Base-by-base conservation (phyloP, 53 echinoderm and acorn worm genomes). In the Echinarachnius parma region DNA sequence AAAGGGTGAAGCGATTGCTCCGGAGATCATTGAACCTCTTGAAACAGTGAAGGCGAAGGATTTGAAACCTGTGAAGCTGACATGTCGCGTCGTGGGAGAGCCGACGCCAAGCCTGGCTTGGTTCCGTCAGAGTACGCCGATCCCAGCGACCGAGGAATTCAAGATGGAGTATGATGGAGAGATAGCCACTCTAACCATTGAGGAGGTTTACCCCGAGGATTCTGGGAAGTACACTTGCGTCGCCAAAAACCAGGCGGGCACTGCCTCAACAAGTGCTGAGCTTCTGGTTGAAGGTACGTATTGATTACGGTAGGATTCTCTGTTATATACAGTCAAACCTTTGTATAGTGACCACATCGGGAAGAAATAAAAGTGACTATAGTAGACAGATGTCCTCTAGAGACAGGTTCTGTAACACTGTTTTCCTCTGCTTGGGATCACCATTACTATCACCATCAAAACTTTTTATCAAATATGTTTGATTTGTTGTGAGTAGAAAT, bases 151-250 rank as follows among this genome's bases (percentile, higher is more conserved):
- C 4, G 88, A 88, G 69, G 98, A 98, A 46, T 98, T 98, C 67
- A 87, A 85, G 50, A 83, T 92, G 76, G 83, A 72, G 13, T 92
- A 77, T 28, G 92, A 92, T 34, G 92, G 82, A 27, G 84, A 68
- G 21, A 2, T 83, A 2, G 82, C 66, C 11, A 86, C 76, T 2
- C 69, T 98, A 60, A 80, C 82, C 21, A 92, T 98, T 44, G 66
- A 66, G 35, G 91, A 92, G 16, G 82, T 98, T 14, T 92, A 92
- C 74, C 98, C 98, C n/a, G 98, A 98, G 48, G 98, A 98, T 72
- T 98, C 98, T 27, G 98, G 98, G 25, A 92, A 98, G 75, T 98
- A 98, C 54, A 98, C 98, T 24, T 98, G 98, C 34, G 91, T 91
- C 9, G 98, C 98, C 36, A 98, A 98, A 76, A 98, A 98, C 81